Conservation (phyloP, 2,888 invertebrate species). For the Nomada fabriciana region DNA sequence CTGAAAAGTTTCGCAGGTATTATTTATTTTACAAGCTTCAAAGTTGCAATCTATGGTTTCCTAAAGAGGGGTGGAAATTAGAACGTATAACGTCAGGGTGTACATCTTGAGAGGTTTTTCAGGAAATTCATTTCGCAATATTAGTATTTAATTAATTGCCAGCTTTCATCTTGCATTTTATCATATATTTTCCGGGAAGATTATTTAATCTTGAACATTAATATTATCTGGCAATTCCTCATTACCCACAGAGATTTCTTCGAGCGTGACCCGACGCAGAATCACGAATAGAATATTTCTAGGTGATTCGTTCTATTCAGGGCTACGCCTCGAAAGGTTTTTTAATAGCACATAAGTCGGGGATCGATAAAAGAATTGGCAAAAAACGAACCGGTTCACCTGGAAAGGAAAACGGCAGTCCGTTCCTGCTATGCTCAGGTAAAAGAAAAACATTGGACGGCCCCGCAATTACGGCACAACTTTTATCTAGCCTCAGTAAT, state of each 20-base stretch:
- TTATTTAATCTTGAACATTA: too few relatives aligned
- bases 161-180: too few relatives aligned
- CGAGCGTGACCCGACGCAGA: not conserved
- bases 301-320: not conserved
- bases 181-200: too few relatives aligned
- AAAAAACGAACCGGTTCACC: constrained; percentile 1
- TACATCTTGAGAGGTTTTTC: too few relatives aligned
- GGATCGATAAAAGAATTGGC: constrained; percentile 28
- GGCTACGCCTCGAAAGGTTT: not conserved
- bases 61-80: too few relatives aligned
- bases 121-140: too few relatives aligned
- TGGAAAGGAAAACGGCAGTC: constrained; percentile 10
- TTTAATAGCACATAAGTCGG: not conserved
- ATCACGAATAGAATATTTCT: not conserved
- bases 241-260: not conserved
- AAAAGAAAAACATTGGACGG: constrained; percentile 28
- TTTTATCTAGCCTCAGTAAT: constrained; percentile 34
- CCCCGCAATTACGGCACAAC: constrained; percentile 30
- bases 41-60: too few relatives aligned
- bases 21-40: too few relatives aligned
- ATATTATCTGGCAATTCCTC: too few relatives aligned
- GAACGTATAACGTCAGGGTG: too few relatives aligned
- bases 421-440: constrained; percentile 10
- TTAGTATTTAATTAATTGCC: too few relatives aligned
- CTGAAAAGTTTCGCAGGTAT: too few relatives aligned